A percentile compares a stretch with the other conserved stretches of the same genome.
phyloP scores from a whole-genome alignment of 30 jellyfish, hydroid and myxozoan species.

The Aurelia aurita region DNA sequence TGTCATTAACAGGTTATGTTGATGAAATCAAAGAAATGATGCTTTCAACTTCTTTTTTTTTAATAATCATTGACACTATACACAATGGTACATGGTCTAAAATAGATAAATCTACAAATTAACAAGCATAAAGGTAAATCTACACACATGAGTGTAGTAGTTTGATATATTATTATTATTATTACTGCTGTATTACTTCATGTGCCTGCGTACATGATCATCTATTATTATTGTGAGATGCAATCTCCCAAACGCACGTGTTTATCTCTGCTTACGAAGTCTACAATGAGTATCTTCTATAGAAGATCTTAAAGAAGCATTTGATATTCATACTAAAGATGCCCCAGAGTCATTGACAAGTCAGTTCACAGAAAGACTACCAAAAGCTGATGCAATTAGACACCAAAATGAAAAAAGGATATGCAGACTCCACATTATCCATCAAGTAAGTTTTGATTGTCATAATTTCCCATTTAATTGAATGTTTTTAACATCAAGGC shows the following conservation, averaged over 20 bases:
- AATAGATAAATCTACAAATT: no score
- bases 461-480: neutral
- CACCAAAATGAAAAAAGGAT: conserved; percentile 3
- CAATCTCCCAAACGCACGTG: no score
- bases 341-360: conserved; percentile 1
- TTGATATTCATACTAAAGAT: neutral
- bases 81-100: no score
- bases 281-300: no score
- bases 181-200: no score
- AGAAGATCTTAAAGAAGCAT: neutral
- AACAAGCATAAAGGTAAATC: no score
- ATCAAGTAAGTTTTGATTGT: conserved; percentile 12
- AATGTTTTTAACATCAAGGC: neutral
- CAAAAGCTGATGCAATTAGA: conserved; percentile 8
- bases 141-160: no score
- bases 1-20: neutral
- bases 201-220: no score
- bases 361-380: neutral
- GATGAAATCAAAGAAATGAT: neutral
- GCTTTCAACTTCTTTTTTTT: neutral
- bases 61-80: no score
- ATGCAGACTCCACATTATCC: conserved; percentile 24
- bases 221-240: no score
- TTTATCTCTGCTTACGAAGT: no score
- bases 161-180: no score